phyloP scores from a whole-genome alignment of 2,797 vertebrate genomes.

The Oophaga sylvatica region DNA sequence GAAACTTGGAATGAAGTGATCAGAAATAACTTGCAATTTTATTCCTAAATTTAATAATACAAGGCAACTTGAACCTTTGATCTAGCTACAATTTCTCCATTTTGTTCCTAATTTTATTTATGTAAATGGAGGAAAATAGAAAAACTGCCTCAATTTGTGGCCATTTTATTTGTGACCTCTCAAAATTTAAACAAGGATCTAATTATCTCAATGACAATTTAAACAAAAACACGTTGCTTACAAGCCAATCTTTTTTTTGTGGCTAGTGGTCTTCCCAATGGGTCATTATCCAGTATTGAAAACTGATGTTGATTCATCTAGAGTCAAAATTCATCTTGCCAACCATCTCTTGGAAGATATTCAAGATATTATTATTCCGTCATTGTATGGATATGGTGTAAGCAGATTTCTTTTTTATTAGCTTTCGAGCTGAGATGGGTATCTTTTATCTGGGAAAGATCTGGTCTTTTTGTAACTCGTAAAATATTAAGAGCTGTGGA shows the following conservation, averaged over 20 bases:
- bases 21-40: neutral
- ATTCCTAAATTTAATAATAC: neutral
- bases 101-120: neutral
- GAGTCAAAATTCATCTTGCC: slow-evolving; percentile 33
- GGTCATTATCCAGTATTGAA: slow-evolving; percentile 45
- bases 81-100: neutral
- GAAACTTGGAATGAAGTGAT: neutral
- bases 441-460: slow-evolving; percentile 29
- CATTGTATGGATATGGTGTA: slow-evolving; percentile 14
- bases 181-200: neutral
- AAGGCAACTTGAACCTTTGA: neutral
- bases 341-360: slow-evolving; percentile 30
- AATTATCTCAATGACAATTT: slow-evolving; percentile 6
- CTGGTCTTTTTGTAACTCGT: neutral
- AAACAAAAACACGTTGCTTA: slow-evolving; percentile 32
- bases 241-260: slow-evolving; percentile 31
- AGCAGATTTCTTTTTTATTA: slow-evolving; percentile 34
- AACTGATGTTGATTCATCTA: slow-evolving; percentile 46
- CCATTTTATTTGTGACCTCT: neutral
- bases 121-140: neutral
- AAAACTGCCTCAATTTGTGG: neutral
- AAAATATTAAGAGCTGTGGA: slow-evolving; percentile 39
- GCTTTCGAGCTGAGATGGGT: slow-evolving; percentile 28
- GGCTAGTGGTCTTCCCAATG: slow-evolving; percentile 38
- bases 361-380: slow-evolving; percentile 40